Base-by-base conservation (phyloP, 2,888 invertebrate species). In the Erebia aethiops region DNA sequence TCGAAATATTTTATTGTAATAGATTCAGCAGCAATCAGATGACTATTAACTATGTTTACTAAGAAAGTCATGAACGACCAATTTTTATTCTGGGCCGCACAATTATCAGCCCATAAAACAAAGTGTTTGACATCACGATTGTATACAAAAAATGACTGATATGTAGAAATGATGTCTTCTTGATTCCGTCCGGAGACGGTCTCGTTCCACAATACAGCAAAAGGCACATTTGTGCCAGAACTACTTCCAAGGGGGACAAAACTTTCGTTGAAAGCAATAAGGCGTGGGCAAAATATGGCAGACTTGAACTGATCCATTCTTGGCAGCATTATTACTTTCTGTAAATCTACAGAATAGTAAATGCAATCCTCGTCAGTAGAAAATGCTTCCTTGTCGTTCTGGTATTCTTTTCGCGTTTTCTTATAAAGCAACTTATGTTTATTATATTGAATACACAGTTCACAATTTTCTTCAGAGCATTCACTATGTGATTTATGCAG, bases 1-100 rank as follows among this genome's bases (percentile, higher is more conserved):
- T 67, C 67, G 56, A 69, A 69, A 52, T 52, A 52, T 52, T 52
- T 52, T 52, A 52, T 52, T 52, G 52, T 52, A 52, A 52, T 52
- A 52, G 52, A 52, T 52, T 52, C 52, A 52, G 52, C n/a, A 52
- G 52, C 52, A 52, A 52, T 52, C 52, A 43, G 26, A 21, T 13
- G 18, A 16, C 43, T 10, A 10, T 43, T 43, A 43, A 43, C 43
- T 52, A 52, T n/a, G 8, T 52, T 52, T 52, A 26, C 18, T 49
- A 64, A 51, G 49, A 14, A 26, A 26, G 21, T 51, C 51, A 52
- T 52, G n/a, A 43, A 61, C 41, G 41, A 61, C 58, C 58, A 35
- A 58, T 58, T 58, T 58, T 58, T 58, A 58, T 63, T 63, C 43
- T 43, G 43, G 10, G 43, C 43, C 43, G 43, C 43, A 43, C 43